A percentile compares a stretch with the other conserved stretches of the same genome.
These are phyloP conservation scores for Aurelia sp. DNA, from an alignment of 30 jellyfish, hydroid and myxozoan species.

Conservation along the genomic window DNA sequence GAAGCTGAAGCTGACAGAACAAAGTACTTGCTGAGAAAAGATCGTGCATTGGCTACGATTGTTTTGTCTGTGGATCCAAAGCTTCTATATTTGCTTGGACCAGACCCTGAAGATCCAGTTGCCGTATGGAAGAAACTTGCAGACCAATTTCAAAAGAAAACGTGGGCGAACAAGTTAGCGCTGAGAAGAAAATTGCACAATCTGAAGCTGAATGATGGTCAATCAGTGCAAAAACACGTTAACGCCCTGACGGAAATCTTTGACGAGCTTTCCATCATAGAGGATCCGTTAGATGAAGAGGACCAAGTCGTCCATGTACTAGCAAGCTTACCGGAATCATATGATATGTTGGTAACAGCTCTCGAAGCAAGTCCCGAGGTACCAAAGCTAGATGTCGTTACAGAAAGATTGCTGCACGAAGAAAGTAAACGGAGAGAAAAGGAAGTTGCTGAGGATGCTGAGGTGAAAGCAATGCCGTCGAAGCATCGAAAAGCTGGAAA, in stretches of 20 bases:
- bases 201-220: constrained; percentile 41
- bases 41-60: not conserved
- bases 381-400: constrained; percentile 68
- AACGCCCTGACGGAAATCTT: constrained; percentile 63
- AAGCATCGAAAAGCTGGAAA: constrained; percentile 7
- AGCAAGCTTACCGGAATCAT: constrained; percentile 74
- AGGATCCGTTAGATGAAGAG: constrained; percentile 70
- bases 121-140: constrained; percentile 63
- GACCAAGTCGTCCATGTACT: constrained; percentile 62
- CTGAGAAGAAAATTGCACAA: constrained; percentile 44
- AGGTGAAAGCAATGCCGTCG: not conserved
- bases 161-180: constrained; percentile 50
- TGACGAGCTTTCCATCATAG: constrained; percentile 55
- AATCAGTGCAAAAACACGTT: constrained; percentile 52
- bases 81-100: constrained; percentile 67
- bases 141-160: constrained; percentile 66
- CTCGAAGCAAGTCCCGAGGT: constrained; percentile 65
- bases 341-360: constrained; percentile 67
- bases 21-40: not conserved
- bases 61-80: constrained; percentile 20
- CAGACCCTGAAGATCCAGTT: constrained; percentile 78
- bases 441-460: constrained; percentile 12
- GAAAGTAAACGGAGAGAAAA: constrained; percentile 45
- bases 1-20: not conserved
- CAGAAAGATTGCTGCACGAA: constrained; percentile 59